Percentiles rank a stretch among this genome's conserved stretches.
Conservation (phyloP, 1,140 invertebrate genomes). For the Pissodes strobi region DNA sequence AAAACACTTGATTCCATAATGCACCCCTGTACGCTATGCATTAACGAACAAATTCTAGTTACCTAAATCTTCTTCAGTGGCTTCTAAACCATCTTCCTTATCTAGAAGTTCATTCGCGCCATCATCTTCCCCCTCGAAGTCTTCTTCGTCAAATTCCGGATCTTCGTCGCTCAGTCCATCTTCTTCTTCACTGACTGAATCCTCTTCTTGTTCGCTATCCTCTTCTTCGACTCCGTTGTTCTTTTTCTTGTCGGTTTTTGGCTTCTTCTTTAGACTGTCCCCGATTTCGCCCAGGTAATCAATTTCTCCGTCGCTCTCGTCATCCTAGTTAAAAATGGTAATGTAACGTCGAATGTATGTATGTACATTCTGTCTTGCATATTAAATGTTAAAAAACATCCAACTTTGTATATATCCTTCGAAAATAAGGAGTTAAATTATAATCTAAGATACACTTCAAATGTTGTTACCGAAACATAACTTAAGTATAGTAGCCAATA, state of each 20-base stretch:
- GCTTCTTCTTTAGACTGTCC: slow-evolving; percentile 52
- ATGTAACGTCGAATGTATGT: too few species aligned
- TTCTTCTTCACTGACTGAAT: slow-evolving; percentile 49
- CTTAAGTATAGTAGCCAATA: too few species aligned
- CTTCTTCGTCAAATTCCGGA: slow-evolving; percentile 7
- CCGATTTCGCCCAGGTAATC: slow-evolving; percentile 63
- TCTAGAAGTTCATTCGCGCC: slow-evolving; percentile 58
- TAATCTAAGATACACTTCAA: too few species aligned
- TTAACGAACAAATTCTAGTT: slow-evolving; percentile 1
- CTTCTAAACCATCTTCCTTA: slow-evolving; percentile 55
- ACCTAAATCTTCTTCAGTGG: slow-evolving; percentile 57
- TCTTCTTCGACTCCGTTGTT: slow-evolving; percentile 56
- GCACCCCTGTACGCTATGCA: too few species aligned
- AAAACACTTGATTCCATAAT: neutral
- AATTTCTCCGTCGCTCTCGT: slow-evolving; percentile 42
- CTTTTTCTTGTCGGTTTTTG: slow-evolving; percentile 50
- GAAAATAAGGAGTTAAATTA: too few species aligned
- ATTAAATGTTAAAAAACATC: too few species aligned
- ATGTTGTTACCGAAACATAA: too few species aligned
- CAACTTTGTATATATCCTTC: too few species aligned
- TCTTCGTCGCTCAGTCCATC: slow-evolving; percentile 58
- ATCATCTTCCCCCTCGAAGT: slow-evolving; percentile 45
- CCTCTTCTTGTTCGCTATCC: slow-evolving; percentile 44
- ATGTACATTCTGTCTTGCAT: too few species aligned
- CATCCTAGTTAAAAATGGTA: too few species aligned